These are phyloP conservation scores for Mionectes macconnelli DNA, from an alignment of 2,113 vertebrate genomes.

Conservation along the genomic window DNA sequence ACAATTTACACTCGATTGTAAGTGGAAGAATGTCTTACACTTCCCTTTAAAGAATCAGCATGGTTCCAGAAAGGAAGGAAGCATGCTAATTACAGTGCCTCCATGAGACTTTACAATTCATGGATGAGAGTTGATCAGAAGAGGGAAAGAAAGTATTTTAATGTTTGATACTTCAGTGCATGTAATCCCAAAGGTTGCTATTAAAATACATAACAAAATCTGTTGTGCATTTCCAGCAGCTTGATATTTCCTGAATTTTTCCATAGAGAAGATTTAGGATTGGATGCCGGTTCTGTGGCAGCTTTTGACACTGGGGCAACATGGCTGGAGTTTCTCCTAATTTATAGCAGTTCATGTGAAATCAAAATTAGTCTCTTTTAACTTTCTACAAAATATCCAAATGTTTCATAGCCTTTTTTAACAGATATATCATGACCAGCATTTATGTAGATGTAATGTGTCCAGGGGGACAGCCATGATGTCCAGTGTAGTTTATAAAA, in stretches of 20 bases:
- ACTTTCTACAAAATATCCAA: neutral
- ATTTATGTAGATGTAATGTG: neutral
- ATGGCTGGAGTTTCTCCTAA: neutral
- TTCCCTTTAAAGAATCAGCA: slow-evolving; percentile 64
- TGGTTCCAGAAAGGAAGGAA: slow-evolving; percentile 70
- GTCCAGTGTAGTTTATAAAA: neutral
- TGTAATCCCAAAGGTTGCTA: slow-evolving; percentile 45
- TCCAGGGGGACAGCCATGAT: neutral
- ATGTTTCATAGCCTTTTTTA: neutral
- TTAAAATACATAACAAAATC: slow-evolving; percentile 6
- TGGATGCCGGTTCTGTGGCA: neutral
- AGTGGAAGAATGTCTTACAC: slow-evolving; percentile 58
- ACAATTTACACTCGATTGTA: slow-evolving; percentile 63
- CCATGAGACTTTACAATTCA: neutral
- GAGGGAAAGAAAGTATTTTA: slow-evolving; percentile 38
- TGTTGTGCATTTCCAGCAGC: neutral
- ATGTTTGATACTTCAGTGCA: slow-evolving; percentile 41
- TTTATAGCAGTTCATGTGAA: neutral
- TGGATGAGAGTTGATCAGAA: slow-evolving; percentile 55
- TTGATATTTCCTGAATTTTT: neutral
- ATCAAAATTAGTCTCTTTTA: neutral
- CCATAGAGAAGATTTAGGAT: neutral
- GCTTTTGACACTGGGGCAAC: neutral
- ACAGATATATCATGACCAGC: fast-evolving
- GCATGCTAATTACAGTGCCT: slow-evolving; percentile 57